Evolutionary conservation across 2,888 invertebrate species (phyloP).

Genomic region (Troglohyphantes excavatus): DNA sequence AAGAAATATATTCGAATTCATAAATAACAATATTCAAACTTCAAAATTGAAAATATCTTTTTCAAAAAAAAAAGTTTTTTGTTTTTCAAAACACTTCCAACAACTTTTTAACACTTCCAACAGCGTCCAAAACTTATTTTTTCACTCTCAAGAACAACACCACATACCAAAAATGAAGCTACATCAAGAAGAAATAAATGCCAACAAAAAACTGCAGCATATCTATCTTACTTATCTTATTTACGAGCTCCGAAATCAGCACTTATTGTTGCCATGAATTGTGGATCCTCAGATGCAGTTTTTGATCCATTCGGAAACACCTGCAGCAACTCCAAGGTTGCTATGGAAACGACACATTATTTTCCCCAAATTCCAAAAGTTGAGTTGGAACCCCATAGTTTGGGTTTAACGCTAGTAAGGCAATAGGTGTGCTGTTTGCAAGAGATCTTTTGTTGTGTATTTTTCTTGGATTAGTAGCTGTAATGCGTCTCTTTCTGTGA

Average conservation of each 20-base stretch:
- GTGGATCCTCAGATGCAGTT: neutral
- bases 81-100: too few species aligned
- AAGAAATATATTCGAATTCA: too few species aligned
- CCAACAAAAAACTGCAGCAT: neutral
- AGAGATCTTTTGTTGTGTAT: neutral
- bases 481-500: neutral
- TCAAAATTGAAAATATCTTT: too few species aligned
- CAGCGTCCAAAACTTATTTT: too few species aligned
- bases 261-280: constrained; percentile 38
- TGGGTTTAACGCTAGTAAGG: constrained; percentile 32
- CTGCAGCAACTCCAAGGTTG: constrained; percentile 22
- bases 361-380: constrained; percentile 2
- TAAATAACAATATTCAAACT: too few species aligned
- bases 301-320: constrained; percentile 38
- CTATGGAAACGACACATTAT: constrained; percentile 38
- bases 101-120: too few species aligned
- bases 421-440: constrained; percentile 20
- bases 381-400: constrained; percentile 6
- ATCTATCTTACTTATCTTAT: constrained; percentile 1
- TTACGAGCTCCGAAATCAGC: constrained; percentile 17
- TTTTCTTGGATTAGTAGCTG: neutral
- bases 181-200: neutral
- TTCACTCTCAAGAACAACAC: too few species aligned
- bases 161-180: too few species aligned
- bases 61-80: too few species aligned